Conservation (phyloP, 1,140 invertebrate genomes). For the Trichonephila inaurata region DNA sequence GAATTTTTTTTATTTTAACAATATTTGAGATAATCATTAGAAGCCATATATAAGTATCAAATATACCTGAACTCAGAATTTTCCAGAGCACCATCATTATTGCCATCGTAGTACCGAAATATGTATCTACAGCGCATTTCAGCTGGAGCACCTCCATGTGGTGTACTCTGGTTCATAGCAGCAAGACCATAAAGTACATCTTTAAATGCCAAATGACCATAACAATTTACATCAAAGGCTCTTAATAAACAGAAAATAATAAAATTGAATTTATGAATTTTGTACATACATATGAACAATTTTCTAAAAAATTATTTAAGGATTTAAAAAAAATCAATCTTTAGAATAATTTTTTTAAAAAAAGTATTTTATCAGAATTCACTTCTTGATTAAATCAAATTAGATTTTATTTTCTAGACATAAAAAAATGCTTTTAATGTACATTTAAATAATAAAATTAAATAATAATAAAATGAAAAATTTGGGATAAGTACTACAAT, state of each 20-base stretch:
- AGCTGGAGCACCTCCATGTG: slow-evolving; percentile 83
- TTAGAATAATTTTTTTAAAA: too few relatives aligned
- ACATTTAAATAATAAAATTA: too few relatives aligned
- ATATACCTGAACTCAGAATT: slow-evolving; percentile 81
- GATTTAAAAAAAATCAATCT: too few relatives aligned
- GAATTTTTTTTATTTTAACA: too few relatives aligned
- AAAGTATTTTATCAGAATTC: not conserved
- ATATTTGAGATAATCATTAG: too few relatives aligned
- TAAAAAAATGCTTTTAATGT: too few relatives aligned
- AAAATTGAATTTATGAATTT: not conserved
- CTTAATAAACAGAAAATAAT: slow-evolving; percentile 77
- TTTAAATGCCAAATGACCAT: slow-evolving; percentile 80
- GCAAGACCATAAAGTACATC: slow-evolving; percentile 83
- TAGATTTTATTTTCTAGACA: too few relatives aligned
- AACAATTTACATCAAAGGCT: slow-evolving; percentile 81
- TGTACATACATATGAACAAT: not conserved
- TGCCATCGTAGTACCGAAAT: slow-evolving; percentile 83
- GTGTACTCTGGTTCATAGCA: slow-evolving; percentile 83
- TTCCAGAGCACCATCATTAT: slow-evolving; percentile 81
- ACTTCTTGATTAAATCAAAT: too few relatives aligned
- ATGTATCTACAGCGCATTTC: slow-evolving; percentile 84
- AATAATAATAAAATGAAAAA: too few relatives aligned
- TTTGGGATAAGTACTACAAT: too few relatives aligned
- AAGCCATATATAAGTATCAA: not conserved
- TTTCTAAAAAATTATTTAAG: too few relatives aligned